Percentiles rank a stretch among this genome's conserved stretches.
These are phyloP conservation scores for Takifugu flavidus DNA, from an alignment of 2,113 vertebrate genomes.

Conservation along the genomic window DNA sequence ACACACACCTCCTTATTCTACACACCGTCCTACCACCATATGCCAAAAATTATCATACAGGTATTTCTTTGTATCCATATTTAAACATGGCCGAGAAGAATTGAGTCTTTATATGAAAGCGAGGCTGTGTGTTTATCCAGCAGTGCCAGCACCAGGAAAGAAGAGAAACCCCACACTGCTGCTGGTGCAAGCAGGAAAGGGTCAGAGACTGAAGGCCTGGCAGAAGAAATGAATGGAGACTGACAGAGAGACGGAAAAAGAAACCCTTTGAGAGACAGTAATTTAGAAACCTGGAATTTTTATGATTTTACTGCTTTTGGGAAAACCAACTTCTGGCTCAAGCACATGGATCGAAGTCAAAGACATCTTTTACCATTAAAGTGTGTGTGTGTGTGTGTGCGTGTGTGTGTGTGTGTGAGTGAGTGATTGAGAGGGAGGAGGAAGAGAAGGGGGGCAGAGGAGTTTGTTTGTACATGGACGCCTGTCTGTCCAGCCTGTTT, in stretches of 20 bases:
- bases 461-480: no score
- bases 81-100: conserved; percentile 77
- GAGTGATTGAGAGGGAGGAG: background rate
- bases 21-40: conserved; percentile 58
- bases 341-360: conserved; percentile 51
- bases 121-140: conserved; percentile 77
- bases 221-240: conserved; percentile 51
- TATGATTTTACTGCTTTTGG: conserved; percentile 68
- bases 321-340: conserved; percentile 62
- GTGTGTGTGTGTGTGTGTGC: conserved; percentile 8
- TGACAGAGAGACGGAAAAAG: conserved; percentile 42
- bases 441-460: no score
- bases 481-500: no score
- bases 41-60: conserved; percentile 82
- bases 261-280: conserved; percentile 53
- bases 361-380: conserved; percentile 54
- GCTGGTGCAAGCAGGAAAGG: conserved; percentile 64
- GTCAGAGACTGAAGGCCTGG: conserved; percentile 59
- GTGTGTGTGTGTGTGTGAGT: conserved; percentile 1
- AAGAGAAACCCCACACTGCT: conserved; percentile 75
- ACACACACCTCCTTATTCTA: conserved; percentile 26
- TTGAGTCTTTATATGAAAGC: conserved; percentile 74
- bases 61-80: conserved; percentile 81
- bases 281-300: conserved; percentile 69
- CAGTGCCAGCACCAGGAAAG: conserved; percentile 71